Base-by-base conservation (phyloP, 2,888 invertebrate species). In the Lucinisca nassula region DNA sequence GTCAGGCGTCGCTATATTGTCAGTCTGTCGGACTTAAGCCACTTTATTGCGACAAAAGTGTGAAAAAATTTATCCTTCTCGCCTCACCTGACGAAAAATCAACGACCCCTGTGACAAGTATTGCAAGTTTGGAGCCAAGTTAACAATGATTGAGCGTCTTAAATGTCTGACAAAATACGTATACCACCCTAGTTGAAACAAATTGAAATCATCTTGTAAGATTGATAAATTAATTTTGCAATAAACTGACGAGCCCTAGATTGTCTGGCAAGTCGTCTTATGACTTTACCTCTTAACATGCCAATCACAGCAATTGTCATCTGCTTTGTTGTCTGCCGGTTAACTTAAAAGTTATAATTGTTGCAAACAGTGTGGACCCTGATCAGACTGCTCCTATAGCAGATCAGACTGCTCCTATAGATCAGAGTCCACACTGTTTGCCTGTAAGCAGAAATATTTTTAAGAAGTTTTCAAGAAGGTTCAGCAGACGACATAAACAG, bases 31-130 rank as follows among this genome's bases (percentile, higher is more conserved):
- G 58, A 58, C 58, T 27, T 58, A 58, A 58, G 58, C 24, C 58
- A 58, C 27, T 58, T 58, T 21, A 58, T 58, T 58, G 27, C 14
- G 2, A 8, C n/a, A 27, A 12, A 88, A 84, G 88, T 88, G 88
- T 88, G 82, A 88, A 88, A 76, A 79, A 58, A 82, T 82, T 88
- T 84, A 85, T 82, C 79, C 79, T 88, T 82, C 79, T 82, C 82
- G 88, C 81, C 77, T 76, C 30, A 38, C 24, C 38, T 79, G 82
- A 84, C 84, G 82, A 78, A 58, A 79, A 79, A 72, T 82, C 79
- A 75, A 45, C 55, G 58, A 82, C 77, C 51, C 55, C 38, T 17
- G 70, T 73, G 88, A 88, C 88, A 84, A 72, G 40, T 88, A 88
- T 85, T 40, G 70, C 49, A 82, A 85, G 76, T 82, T 84, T 82